These are phyloP conservation scores for Helostoma temminkii DNA, from an alignment of 2,797 vertebrate species.

Conservation along the genomic window DNA sequence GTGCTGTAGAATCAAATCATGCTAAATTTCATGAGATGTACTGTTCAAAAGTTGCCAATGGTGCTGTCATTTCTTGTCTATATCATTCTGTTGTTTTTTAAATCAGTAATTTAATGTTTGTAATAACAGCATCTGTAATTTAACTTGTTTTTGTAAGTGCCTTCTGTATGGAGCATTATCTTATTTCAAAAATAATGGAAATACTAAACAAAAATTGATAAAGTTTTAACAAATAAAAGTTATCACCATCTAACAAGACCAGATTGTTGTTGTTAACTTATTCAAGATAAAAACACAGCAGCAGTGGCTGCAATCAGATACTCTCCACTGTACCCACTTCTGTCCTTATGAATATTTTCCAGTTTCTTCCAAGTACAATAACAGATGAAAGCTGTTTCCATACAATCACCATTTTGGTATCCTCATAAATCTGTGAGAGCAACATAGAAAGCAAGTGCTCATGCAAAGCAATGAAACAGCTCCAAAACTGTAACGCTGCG, in stretches of 20 bases:
- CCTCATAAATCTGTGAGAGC: slow-evolving; percentile 14
- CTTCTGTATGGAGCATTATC: slow-evolving; percentile 92
- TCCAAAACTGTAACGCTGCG: slow-evolving; percentile 14
- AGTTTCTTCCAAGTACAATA: slow-evolving; percentile 9
- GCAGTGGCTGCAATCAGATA: not conserved
- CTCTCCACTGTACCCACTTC: slow-evolving; percentile 6
- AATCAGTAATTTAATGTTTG: slow-evolving; percentile 82
- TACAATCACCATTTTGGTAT: slow-evolving; percentile 19
- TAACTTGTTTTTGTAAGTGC: slow-evolving; percentile 96
- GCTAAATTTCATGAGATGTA: slow-evolving; percentile 85
- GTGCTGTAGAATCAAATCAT: slow-evolving; percentile 84
- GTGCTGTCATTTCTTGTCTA: slow-evolving; percentile 82
- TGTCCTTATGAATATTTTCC: slow-evolving; percentile 26
- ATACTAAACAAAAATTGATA: slow-evolving; percentile 77
- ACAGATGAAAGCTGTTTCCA: slow-evolving; percentile 35
- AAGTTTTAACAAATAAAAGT: slow-evolving; percentile 78
- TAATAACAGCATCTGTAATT: slow-evolving; percentile 84
- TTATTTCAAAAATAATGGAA: slow-evolving; percentile 76
- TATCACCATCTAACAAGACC: slow-evolving; percentile 62
- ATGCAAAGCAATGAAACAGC: slow-evolving; percentile 41
- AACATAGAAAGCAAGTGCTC: slow-evolving; percentile 29
- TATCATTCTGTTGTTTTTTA: slow-evolving; percentile 55
- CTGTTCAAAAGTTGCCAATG: slow-evolving; percentile 84
- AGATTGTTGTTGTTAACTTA: not conserved
- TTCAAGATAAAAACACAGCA: not conserved